Evolutionary conservation across 2,797 vertebrate genomes (phyloP), one percentile per base, ranked within the genome.

Genomic region (Syndactyla subalaris): DNA sequence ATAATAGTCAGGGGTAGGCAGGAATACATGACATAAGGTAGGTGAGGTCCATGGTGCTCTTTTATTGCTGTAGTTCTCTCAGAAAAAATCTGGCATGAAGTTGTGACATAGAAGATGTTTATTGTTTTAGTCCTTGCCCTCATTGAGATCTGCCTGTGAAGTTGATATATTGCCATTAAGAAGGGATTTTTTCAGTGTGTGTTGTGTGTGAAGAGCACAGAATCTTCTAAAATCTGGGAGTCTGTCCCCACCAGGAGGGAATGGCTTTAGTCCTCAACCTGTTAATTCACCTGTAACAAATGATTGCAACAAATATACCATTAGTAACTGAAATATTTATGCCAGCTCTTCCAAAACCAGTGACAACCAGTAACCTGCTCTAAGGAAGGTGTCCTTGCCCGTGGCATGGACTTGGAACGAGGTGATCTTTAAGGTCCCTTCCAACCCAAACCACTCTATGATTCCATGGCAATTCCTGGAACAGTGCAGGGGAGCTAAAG

Each of bases 291-390:
- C 7, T 72, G 27, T 39, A 38, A 78, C 67, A 66, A 94, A 59
- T 89, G 24, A 61, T 3, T 38, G 22, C 39, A 63, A 34, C 36
- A 49, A 96, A 61, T 16, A n/a, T 30, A 51, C 20, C 4, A 4
- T 51, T 85, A 61, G 3, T 54, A 67, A 26, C 27, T 58, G 18
- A 61, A 61, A 76, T 86, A 48, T 46, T 77, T 70, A 59, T 79
- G 63, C 29, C 12, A 65, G 87, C 85, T 90, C 63, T 67, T 81
- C n/a, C 39, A 65, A 72, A 88, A 94, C 36, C 1, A 89, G 49
- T 22, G 46, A 29, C 29, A 39, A 2, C 22, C 11, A 0, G 27
- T 57, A 34, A 0, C 30, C 66, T 48, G 52, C 11, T 36, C 45
- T 23, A 0, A 46, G 59, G 18, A 6, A 54, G 9, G 6, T 32